A percentile compares a stretch with the other conserved stretches of the same genome.
Evolutionary conservation across 2,797 vertebrate genomes (phyloP).

Genomic region (Benthosema pterotum): DNA sequence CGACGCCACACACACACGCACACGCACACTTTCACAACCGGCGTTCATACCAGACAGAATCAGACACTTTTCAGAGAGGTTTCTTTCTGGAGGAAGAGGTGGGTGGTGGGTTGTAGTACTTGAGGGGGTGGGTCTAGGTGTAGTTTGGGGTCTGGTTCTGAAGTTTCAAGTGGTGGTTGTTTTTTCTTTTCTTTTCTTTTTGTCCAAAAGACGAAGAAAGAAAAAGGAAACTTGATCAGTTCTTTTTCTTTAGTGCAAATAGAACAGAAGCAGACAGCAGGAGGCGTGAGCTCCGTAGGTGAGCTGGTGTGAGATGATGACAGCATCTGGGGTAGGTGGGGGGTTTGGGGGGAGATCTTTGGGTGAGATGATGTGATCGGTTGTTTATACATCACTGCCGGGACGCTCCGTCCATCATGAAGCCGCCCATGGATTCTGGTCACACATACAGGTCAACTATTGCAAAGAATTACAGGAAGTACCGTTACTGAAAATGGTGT

Average conservation of each 20-base stretch:
- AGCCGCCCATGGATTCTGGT: conserved; percentile 75
- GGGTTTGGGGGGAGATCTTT: conserved; percentile 68
- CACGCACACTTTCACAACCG: too few relatives aligned
- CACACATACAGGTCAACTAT: conserved; percentile 79
- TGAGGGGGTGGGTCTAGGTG: not conserved
- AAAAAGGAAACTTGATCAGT: conserved; percentile 58
- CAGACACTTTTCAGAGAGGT: conserved; percentile 29
- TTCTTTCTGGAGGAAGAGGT: conserved; percentile 8
- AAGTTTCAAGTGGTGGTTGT: conserved; percentile 59
- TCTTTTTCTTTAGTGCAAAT: conserved; percentile 79
- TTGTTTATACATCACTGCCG: conserved; percentile 55
- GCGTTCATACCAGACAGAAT: too few relatives aligned
- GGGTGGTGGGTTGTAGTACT: not conserved
- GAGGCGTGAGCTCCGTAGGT: conserved; percentile 58
- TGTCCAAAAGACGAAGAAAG: too few relatives aligned
- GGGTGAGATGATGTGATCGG: conserved; percentile 78
- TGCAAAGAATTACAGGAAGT: conserved; percentile 87
- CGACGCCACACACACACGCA: too few relatives aligned
- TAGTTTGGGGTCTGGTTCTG: conserved; percentile 15
- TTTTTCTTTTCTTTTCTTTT: too few relatives aligned
- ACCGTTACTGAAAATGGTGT: conserved; percentile 30
- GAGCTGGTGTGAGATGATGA: conserved; percentile 60
- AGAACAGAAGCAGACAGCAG: conserved; percentile 75
- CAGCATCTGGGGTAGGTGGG: conserved; percentile 40
- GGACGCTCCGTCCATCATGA: conserved; percentile 77